phyloP scores from a whole-genome alignment of 2,888 invertebrate genomes.

The Papilio gigon region DNA sequence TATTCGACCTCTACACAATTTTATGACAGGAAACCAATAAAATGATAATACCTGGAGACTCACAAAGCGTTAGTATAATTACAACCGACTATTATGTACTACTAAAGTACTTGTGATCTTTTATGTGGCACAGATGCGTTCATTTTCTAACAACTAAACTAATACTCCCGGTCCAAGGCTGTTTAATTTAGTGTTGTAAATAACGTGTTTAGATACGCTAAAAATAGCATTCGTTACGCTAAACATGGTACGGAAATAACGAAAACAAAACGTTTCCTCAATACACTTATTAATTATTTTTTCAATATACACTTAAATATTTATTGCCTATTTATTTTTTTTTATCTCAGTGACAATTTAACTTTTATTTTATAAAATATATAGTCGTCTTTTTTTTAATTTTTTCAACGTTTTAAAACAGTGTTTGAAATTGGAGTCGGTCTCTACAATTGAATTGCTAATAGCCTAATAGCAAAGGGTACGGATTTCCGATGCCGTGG shows the following conservation, averaged over 20 bases:
- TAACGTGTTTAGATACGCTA: slow-evolving; percentile 43
- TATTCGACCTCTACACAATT: slow-evolving; percentile 64
- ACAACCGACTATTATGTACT: slow-evolving; percentile 45
- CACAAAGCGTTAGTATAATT: slow-evolving; percentile 70
- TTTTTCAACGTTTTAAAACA: too few relatives aligned
- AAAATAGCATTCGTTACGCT: slow-evolving; percentile 38
- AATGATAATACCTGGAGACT: slow-evolving; percentile 72
- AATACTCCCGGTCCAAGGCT: slow-evolving; percentile 54
- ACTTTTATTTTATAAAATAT: too few relatives aligned
- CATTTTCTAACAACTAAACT: slow-evolving; percentile 57
- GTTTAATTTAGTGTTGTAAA: slow-evolving; percentile 56
- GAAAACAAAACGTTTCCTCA: slow-evolving; percentile 27
- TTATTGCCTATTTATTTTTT: too few relatives aligned
- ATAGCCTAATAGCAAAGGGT: too few relatives aligned
- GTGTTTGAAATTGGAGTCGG: too few relatives aligned
- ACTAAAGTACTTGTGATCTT: slow-evolving; percentile 32
- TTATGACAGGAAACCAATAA: slow-evolving; percentile 79
- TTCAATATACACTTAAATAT: not conserved
- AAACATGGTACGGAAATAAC: slow-evolving; percentile 33
- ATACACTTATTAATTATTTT: not conserved
- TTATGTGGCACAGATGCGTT: slow-evolving; percentile 45
- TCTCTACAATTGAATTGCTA: too few relatives aligned
- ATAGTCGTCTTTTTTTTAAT: too few relatives aligned
- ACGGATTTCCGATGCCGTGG: too few relatives aligned
- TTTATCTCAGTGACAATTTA: too few relatives aligned